These are phyloP conservation scores for Centruroides sculpturatus DNA, from an alignment of 1,140 invertebrate genomes.

Conservation along the genomic window DNA sequence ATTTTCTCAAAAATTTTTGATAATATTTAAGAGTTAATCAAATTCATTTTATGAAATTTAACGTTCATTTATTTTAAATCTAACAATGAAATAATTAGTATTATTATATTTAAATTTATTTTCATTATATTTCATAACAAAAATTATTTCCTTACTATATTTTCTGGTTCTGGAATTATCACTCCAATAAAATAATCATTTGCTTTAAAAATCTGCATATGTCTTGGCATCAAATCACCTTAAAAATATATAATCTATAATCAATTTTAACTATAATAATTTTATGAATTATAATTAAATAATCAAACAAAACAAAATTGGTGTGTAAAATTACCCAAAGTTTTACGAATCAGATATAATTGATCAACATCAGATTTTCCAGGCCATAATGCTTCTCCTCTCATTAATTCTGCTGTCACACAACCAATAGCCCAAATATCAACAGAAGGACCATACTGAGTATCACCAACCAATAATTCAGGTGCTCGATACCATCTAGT, in stretches of 20 bases:
- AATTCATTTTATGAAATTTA: too few relatives aligned
- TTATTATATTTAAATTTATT: too few relatives aligned
- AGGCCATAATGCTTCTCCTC: slow-evolving; percentile 92
- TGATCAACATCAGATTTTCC: slow-evolving; percentile 98
- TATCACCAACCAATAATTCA: slow-evolving; percentile 92
- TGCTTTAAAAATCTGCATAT: slow-evolving; percentile 86
- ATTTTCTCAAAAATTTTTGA: too few relatives aligned
- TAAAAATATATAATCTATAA: slow-evolving; percentile 12
- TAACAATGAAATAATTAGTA: too few relatives aligned
- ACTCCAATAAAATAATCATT: slow-evolving; percentile 88
- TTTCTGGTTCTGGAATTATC: slow-evolving; percentile 65
- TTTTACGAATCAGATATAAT: slow-evolving; percentile 84
- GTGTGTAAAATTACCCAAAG: slow-evolving; percentile 36
- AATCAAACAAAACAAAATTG: not conserved
- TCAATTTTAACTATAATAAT: too few relatives aligned
- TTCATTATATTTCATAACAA: too few relatives aligned
- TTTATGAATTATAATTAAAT: too few relatives aligned
- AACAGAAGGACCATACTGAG: slow-evolving; percentile 89
- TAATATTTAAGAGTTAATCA: too few relatives aligned
- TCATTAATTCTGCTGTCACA: slow-evolving; percentile 87
- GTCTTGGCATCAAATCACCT: slow-evolving; percentile 79
- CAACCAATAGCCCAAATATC: slow-evolving; percentile 96
- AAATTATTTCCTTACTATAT: slow-evolving; percentile 23
- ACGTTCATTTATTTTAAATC: too few relatives aligned
- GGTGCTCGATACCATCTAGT: slow-evolving; percentile 96